Evolutionary conservation across 2,113 vertebrate species (phyloP).

Genomic region (Suricata suricatta): DNA sequence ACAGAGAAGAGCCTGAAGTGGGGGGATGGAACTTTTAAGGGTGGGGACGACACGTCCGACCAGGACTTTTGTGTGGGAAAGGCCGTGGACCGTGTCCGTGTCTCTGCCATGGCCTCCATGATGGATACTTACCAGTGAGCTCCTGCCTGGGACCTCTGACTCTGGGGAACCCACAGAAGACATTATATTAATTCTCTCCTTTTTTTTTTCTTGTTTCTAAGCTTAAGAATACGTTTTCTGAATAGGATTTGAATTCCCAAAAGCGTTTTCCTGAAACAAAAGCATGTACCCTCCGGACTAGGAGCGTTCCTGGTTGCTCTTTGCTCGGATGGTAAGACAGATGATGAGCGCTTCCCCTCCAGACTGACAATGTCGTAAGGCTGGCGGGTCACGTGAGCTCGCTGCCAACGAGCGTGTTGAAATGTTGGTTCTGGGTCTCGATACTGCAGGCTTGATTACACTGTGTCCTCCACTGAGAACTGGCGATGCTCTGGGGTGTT

Average conservation of each 20-base stretch:
- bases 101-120: too few species aligned
- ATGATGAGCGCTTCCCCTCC: background rate
- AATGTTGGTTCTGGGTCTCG: background rate
- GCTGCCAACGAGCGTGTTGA: background rate
- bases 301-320: accelerated
- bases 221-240: background rate
- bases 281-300: too few species aligned
- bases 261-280: background rate
- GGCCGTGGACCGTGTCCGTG: too few species aligned
- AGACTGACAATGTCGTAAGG: accelerated
- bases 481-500: background rate
- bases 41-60: accelerated
- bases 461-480: background rate
- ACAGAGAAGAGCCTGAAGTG: background rate
- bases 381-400: background rate
- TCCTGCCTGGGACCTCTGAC: background rate
- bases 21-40: accelerated
- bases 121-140: too few species aligned
- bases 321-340: background rate
- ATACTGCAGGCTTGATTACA: background rate
- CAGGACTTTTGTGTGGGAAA: accelerated
- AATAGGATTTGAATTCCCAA: background rate
- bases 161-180: background rate
- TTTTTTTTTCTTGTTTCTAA: background rate
- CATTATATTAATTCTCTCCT: background rate